Percentiles rank a stretch among this genome's conserved stretches.
phyloP scores from a whole-genome alignment of 1,140 invertebrate genomes.

The Zaprionus davidi region DNA sequence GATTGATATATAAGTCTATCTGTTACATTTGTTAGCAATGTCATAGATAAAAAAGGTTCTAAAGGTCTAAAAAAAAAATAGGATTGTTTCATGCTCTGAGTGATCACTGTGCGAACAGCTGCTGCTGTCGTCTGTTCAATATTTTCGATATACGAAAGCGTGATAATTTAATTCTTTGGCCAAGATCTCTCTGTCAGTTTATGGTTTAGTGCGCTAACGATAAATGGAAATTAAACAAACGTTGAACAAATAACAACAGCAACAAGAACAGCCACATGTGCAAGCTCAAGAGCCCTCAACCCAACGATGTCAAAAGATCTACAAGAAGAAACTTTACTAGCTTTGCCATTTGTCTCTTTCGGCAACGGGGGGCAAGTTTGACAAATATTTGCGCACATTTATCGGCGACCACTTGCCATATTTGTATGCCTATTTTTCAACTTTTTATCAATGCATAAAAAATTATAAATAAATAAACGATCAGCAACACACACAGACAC shows the following conservation, averaged over 20 bases:
- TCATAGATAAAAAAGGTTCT: too few species aligned
- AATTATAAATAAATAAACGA: conserved; percentile 31
- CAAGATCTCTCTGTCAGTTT: conserved; percentile 9
- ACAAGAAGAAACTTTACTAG: background rate
- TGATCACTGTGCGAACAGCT: conserved; percentile 1
- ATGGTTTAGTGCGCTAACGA: conserved; percentile 17
- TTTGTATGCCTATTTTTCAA: conserved; percentile 62
- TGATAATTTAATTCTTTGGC: conserved; percentile 39
- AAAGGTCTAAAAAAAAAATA: background rate
- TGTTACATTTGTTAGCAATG: too few species aligned
- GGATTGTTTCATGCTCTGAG: background rate
- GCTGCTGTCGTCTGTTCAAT: conserved; percentile 10
- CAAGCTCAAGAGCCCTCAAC: background rate
- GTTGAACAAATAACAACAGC: conserved; percentile 19
- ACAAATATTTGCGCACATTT: conserved; percentile 50
- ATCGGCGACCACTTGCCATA: conserved; percentile 49
- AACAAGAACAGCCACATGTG: background rate
- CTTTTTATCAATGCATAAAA: conserved; percentile 68
- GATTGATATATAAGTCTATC: background rate
- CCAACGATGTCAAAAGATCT: background rate
- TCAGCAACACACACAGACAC: conserved; percentile 19
- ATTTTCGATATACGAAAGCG: conserved; percentile 16
- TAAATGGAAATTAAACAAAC: conserved; percentile 36
- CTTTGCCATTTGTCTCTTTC: background rate
- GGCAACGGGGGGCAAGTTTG: conserved; percentile 24